Percentiles rank a stretch among this genome's conserved stretches.
These are phyloP conservation scores for Pseudopipra pipra DNA, from an alignment of 2,113 vertebrate species.

Conservation along the genomic window DNA sequence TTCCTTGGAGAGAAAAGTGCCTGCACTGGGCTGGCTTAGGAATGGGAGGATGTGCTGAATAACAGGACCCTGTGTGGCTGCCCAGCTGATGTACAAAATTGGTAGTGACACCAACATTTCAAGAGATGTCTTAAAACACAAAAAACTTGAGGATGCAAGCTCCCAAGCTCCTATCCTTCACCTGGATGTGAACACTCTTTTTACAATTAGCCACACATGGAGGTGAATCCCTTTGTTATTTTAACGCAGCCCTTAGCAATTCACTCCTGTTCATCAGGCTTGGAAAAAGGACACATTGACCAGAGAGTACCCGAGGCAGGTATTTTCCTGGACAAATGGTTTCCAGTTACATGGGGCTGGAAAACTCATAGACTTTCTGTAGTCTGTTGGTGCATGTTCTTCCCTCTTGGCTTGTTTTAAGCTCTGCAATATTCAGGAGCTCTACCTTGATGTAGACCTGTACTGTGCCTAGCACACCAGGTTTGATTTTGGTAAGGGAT, in stretches of 20 bases:
- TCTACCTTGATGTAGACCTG: neutral
- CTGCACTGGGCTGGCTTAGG: neutral
- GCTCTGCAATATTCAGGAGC: neutral
- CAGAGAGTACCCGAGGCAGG: neutral
- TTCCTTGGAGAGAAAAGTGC: neutral
- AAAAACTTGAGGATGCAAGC: neutral
- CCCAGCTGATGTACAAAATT: neutral
- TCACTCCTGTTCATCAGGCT: neutral
- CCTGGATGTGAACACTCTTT: neutral
- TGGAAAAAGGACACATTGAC: neutral
- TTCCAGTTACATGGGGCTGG: neutral
- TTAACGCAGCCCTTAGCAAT: neutral
- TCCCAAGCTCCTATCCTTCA: neutral
- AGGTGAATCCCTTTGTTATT: rapidly evolving
- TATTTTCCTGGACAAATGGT: neutral
- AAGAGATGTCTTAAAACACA: neutral
- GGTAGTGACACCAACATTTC: neutral
- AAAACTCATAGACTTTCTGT: neutral
- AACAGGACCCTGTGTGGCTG: neutral
- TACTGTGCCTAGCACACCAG: too few species aligned
- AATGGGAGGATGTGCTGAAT: neutral
- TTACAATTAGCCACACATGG: neutral
- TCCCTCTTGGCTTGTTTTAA: neutral
- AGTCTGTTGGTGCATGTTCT: neutral
- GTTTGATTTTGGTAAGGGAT: neutral